Base-by-base conservation (phyloP, 2,797 vertebrate species). In the Leuciscus waleckii region DNA sequence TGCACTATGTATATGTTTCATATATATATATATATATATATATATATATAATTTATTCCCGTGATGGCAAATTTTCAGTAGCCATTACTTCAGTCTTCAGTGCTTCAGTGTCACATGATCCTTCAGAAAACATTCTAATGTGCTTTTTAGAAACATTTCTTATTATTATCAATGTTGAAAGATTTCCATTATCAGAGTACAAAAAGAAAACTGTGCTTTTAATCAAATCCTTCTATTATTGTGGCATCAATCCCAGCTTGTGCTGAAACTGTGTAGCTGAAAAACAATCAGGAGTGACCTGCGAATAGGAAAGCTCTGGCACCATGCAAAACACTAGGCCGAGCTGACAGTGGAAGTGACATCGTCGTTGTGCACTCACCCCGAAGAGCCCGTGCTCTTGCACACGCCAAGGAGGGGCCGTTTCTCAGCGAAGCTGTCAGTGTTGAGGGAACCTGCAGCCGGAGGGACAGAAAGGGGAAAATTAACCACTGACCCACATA, bases 301-400 rank as follows among this genome's bases (percentile, higher is more conserved):
- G 10, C 67, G 14, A 65, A 79, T 82, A 82, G 37, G 37, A 65
- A 86, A 41, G 21, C 58, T 49, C 32, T 35, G 43, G 77, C 76
- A 79, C 46, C 74, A 70, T 46, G 65, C 41, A 54, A 84, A 23
- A 65, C 21, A 23, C n/a, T 39, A 51, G 23, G 41, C 39, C 65
- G 41, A 76, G 82, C 58, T 76, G 54, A 83, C 29, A 43, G n/a
- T 91, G 87, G 80, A 90, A 86, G 79, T 85, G 75, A 84, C 58
- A 81, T 81, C 49, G 63, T 69, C 16, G 67, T 82, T 85, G 32
- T 61, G 61, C 61, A 95, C 98, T 99, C 95, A 99, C 98, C 98
- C 97, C 67, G 97, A 97, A 85, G 98, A 99, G 87, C 98, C 98
- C 29, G 96, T 95, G 93, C 97, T 99, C 95, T 99, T 99, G 95